Percentiles rank a stretch among this genome's conserved stretches.
Conservation (phyloP, 2,888 invertebrate genomes). For the Thera britannica region DNA sequence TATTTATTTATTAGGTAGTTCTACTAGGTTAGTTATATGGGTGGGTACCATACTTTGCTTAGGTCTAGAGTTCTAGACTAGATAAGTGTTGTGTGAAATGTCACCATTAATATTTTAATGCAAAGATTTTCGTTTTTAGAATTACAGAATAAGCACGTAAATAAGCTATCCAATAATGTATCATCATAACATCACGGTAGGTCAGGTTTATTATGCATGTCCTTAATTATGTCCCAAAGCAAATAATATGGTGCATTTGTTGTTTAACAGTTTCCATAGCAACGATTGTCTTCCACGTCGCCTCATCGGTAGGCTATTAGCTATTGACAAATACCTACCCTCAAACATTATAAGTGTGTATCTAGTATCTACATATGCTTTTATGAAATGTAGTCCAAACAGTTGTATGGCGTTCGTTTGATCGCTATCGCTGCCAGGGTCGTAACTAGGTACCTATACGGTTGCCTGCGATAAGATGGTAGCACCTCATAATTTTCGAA, state of each 20-base stretch:
- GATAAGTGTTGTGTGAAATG: too few relatives aligned
- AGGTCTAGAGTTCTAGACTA: too few relatives aligned
- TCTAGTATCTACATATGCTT: slow-evolving; percentile 45
- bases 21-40: too few relatives aligned
- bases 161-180: neutral
- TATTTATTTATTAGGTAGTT: too few relatives aligned
- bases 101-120: too few relatives aligned
- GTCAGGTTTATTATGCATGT: slow-evolving; percentile 9
- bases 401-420: slow-evolving; percentile 61
- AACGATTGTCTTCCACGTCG: slow-evolving; percentile 75
- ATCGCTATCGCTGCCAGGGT: slow-evolving; percentile 49
- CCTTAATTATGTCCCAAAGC: slow-evolving; percentile 31
- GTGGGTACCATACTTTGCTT: too few relatives aligned
- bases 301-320: slow-evolving; percentile 71
- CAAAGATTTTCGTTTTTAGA: neutral
- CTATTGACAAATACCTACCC: slow-evolving; percentile 76
- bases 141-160: neutral
- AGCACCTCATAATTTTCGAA: too few relatives aligned
- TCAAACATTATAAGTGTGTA: slow-evolving; percentile 53
- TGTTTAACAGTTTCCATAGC: slow-evolving; percentile 68
- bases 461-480: too few relatives aligned
- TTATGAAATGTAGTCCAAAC: slow-evolving; percentile 61
- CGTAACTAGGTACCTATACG: slow-evolving; percentile 3
- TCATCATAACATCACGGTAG: neutral
- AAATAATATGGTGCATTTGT: slow-evolving; percentile 58